These are phyloP conservation scores for Rutpela maculata DNA, from an alignment of 2,888 invertebrate species.

Conservation along the genomic window DNA sequence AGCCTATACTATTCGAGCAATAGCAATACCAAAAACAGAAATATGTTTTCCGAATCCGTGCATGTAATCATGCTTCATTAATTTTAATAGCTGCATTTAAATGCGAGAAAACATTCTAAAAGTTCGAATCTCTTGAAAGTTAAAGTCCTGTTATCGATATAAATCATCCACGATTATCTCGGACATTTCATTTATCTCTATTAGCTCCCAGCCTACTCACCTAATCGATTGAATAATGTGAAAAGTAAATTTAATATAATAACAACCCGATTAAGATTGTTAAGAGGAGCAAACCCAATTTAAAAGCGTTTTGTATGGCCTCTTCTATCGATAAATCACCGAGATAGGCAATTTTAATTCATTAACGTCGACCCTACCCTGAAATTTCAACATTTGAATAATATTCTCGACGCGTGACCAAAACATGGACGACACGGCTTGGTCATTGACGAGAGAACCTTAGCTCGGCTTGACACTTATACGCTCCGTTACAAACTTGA, in stretches of 20 bases:
- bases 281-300: slow-evolving; percentile 24
- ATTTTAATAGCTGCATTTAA: no score
- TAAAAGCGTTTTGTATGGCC: slow-evolving; percentile 25
- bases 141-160: slow-evolving; percentile 1
- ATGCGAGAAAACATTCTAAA: no score
- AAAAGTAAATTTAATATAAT: slow-evolving; percentile 27
- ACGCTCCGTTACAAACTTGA: no score
- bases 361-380: slow-evolving; percentile 10
- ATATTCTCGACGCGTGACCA: slow-evolving; percentile 20
- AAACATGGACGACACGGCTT: not conserved
- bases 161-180: slow-evolving; percentile 2
- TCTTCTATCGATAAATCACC: slow-evolving; percentile 17
- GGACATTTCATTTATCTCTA: slow-evolving; percentile 33
- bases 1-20: no score
- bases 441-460: no score
- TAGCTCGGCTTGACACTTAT: no score
- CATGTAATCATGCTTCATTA: no score
- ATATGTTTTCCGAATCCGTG: no score
- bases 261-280: slow-evolving; percentile 38
- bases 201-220: slow-evolving; percentile 29
- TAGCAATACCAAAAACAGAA: no score
- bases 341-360: slow-evolving; percentile 13
- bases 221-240: slow-evolving; percentile 18
- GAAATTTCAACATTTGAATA: slow-evolving; percentile 7
- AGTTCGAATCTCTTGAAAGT: not conserved